Evolutionary conservation across 2,797 vertebrate species (phyloP), one percentile per base, ranked within the genome.

Genomic region (Eutrigla gurnardus): DNA sequence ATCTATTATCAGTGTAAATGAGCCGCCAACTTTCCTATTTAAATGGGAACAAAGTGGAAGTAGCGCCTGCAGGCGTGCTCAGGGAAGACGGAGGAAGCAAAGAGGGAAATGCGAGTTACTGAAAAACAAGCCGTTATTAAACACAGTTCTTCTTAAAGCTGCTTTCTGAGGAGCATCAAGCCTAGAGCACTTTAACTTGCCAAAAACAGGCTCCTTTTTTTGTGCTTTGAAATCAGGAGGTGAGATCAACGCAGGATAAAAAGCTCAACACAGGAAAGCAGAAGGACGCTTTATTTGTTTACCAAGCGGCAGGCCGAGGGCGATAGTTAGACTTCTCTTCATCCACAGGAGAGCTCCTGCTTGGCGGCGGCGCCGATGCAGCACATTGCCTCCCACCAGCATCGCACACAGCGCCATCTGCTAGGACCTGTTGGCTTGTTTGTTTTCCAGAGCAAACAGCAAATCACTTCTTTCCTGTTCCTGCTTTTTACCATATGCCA

Each of bases 391-490:
- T 95, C 96, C 96, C 95, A 96, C 96, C 95, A 96, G 96, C 95
- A 93, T 92, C 92, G 80, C 80, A 81, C 86, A 82, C 93, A 88
- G 94, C 94, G 90, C 97, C 97, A 98, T 99, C 97, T 99, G 97
- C 95, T 95, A 96, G 94, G 96, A 98, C 97, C 96, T 97, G 97
- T 98, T 98, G 96, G 95, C 96, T 95, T 98, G 96, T 98, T 98
- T 98, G 96, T 98, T 98, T 98, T 98, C 95, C 94, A 95, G 95
- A 96, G 95, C 97, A 97, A 98, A 97, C 97, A 97, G 96, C 96
- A 97, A 98, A 98, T 96, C 96, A 97, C 95, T 96, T 93, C 95
- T 98, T 95, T 97, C 96, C 96, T 97, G 96, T 96, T 97, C 95
- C 95, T 92, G 91, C 95, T 96, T 97, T 96, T 95, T 96, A 95